Evolutionary conservation across 2,113 vertebrate genomes (phyloP), one percentile per base, ranked within the genome.

Genomic region (Vombatus ursinus): DNA sequence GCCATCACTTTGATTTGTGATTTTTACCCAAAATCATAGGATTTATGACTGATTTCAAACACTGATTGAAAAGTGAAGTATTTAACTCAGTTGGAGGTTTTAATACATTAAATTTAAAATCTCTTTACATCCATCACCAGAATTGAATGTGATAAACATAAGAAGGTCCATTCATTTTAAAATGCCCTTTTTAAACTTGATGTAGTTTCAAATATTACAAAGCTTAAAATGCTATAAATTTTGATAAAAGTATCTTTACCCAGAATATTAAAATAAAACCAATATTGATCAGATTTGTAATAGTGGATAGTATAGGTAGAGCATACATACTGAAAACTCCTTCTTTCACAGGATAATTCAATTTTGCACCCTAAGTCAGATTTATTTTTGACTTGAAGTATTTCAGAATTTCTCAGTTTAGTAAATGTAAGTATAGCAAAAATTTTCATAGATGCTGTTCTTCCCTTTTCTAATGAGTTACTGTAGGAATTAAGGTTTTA

Each of bases 1-100:
- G 96, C 96, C 28, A 53, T 96, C 96, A 44, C 92, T 98, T 96
- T 97, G 95, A 95, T 92, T 95, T 96, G 10, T 89, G 52, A 44
- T 52, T 50, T 84, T 95, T 95, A 90, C 48, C 91, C 89, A 92
- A 93, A 95, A 95, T 95, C 92, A 96, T 1, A 52, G 57, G 93
- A 95, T 28, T 84, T 84, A 91, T 50, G 68, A 90, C 92, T 77
- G 84, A 68, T 94, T 97, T 94, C 54, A 96, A 97, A 97, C 91
- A 96, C 49, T 96, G 95, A 97, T 54, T 77, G 50, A 44, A 77
- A 84, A 44, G n/a, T 84, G 68, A 84, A 84, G 6, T 23, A 96
- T 48, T 95, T 48, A 44, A 49, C 23, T 95, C 96, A 50, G 37
- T 77, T 77, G 16, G 28, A 37, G 16, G 68, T 12, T 94, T 89